phyloP scores from a whole-genome alignment of 2,888 invertebrate genomes.

The Sinotaia quadrata region DNA sequence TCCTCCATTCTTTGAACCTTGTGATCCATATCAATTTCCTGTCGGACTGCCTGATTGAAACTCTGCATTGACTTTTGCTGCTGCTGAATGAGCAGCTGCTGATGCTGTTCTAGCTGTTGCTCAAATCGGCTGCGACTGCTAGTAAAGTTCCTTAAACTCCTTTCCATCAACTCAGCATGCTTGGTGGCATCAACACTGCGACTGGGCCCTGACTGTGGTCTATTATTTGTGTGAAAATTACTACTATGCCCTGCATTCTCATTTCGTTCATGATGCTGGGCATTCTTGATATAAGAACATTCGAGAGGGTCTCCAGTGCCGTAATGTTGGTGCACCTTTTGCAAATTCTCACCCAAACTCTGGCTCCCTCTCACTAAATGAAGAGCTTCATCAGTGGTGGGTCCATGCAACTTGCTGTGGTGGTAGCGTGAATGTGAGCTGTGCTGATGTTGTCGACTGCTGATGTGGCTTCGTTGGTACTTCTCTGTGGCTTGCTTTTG shows the following conservation, averaged over 20 bases:
- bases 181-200: slow-evolving; percentile 14
- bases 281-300: slow-evolving; percentile 53
- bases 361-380: slow-evolving; percentile 52
- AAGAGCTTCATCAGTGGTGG: slow-evolving; percentile 61
- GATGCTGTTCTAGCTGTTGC: slow-evolving; percentile 65
- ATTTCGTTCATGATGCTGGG: slow-evolving; percentile 39
- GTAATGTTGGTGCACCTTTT: slow-evolving; percentile 25
- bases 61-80: slow-evolving; percentile 60
- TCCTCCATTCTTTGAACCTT: slow-evolving; percentile 19
- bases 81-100: slow-evolving; percentile 58
- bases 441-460: slow-evolving; percentile 36
- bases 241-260: background rate
- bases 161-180: slow-evolving; percentile 50
- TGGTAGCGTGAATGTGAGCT: slow-evolving; percentile 35
- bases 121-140: slow-evolving; percentile 67
- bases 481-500: slow-evolving; percentile 67
- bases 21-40: slow-evolving; percentile 56
- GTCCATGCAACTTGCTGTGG: slow-evolving; percentile 39
- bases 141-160: slow-evolving; percentile 60
- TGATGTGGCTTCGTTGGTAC: slow-evolving; percentile 62
- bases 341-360: slow-evolving; percentile 30
- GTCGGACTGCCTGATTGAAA: slow-evolving; percentile 60
- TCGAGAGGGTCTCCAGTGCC: slow-evolving; percentile 52
- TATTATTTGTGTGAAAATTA: slow-evolving; percentile 17
- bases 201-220: slow-evolving; percentile 33